Evolutionary conservation across 2,888 invertebrate species (phyloP).

Genomic region (Metalampra italica): DNA sequence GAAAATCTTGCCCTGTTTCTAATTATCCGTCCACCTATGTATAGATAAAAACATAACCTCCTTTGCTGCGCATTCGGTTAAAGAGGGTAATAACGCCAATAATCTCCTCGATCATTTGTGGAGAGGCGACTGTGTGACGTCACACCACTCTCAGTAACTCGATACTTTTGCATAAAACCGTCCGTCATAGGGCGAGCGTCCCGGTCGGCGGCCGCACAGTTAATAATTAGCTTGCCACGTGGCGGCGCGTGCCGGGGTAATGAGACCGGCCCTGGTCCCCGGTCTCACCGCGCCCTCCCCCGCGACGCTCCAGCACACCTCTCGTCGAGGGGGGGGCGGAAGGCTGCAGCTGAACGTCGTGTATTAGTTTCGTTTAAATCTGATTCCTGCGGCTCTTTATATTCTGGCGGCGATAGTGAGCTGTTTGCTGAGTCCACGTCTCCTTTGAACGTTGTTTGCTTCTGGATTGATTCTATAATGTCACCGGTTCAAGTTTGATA

Average conservation of each 20-base stretch:
- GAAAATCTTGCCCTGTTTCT: no score
- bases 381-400: background rate
- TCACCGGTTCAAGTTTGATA: background rate
- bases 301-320: background rate
- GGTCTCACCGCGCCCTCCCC: background rate
- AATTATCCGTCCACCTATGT: no score
- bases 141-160: background rate
- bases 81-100: no score
- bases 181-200: constrained; percentile 5
- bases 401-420: background rate
- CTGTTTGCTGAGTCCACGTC: background rate
- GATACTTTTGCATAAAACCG: constrained; percentile 5
- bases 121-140: no score
- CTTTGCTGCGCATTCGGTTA: no score
- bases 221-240: constrained; percentile 27
- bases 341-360: background rate
- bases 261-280: constrained; percentile 5
- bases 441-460: background rate
- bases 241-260: constrained; percentile 21
- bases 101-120: no score
- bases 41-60: no score
- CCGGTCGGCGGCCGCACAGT: constrained; percentile 15
- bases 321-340: background rate
- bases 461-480: background rate
- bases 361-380: background rate